These are phyloP conservation scores for Mormyrops boulengeri DNA, from an alignment of 2,797 vertebrate genomes.

Conservation along the genomic window DNA sequence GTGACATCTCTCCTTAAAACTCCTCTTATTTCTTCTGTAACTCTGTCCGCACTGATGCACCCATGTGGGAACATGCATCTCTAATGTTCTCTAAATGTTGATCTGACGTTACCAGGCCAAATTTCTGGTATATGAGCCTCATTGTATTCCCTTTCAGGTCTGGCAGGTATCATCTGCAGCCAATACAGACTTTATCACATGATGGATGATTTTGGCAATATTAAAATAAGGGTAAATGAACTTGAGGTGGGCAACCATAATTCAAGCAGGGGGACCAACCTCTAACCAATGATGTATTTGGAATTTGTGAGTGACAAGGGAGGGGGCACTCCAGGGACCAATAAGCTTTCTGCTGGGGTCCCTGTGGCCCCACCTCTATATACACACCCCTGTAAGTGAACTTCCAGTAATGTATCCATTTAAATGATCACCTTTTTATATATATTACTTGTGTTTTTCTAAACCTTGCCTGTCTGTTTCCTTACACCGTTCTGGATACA, in stretches of 20 bases:
- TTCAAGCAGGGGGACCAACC: neutral
- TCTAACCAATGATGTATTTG: neutral
- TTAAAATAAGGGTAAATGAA: neutral
- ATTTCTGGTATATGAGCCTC: neutral
- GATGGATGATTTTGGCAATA: neutral
- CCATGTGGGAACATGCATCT: neutral
- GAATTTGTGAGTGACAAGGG: neutral
- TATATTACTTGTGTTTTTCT: neutral
- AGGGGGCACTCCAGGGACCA: neutral
- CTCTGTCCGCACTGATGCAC: neutral
- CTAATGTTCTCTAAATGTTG: neutral
- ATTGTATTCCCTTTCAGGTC: neutral
- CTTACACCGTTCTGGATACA: neutral
- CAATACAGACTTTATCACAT: neutral
- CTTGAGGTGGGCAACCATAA: neutral
- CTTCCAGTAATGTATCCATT: neutral
- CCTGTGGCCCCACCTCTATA: neutral
- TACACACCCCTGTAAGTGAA: neutral
- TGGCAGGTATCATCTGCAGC: neutral
- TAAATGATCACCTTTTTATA: neutral
- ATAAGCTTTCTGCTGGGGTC: neutral
- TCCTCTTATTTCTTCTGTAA: neutral
- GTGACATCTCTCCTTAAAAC: neutral
- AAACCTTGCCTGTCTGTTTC: neutral
- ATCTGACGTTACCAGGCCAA: neutral